Base-by-base conservation (phyloP, 2,113 vertebrate genomes). In the Mirounga angustirostris region DNA sequence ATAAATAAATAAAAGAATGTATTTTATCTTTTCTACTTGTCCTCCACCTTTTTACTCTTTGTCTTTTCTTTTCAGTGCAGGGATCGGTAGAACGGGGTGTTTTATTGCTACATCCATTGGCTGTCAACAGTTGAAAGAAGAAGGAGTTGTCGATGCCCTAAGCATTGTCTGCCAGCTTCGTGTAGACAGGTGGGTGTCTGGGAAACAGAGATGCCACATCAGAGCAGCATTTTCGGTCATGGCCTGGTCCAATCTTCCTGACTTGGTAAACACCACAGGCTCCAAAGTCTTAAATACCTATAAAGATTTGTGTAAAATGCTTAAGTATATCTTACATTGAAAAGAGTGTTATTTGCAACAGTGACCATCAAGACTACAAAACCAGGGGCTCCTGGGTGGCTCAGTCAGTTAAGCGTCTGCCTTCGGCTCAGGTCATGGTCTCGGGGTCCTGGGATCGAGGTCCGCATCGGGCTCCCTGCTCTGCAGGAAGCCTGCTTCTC, bases 81-180 rank as follows among this genome's bases (percentile, higher is more conserved):
- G 99, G 93, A 99, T 99, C 94, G 99, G 99, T 74, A 99, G 99
- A 93, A 99, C 99, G 0, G 99, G 99, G 24, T 99, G 99, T 97
- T 99, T 99, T 98, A 99, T 99, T 82, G 99, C 99, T 86, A 99
- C 99, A 0, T 98, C 99, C 58, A 99, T 99, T 89, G 99, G 99
- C 91, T 99, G 99, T 94, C 99, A 97, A 82, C 99, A 99, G 98
- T 84, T 99, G 98, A 99, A 99, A 98, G 97, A 99, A 97, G 99
- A 99, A 95, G 99, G 99, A 59, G 98, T 98, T 50, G 99, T 99
- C 16, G 99, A 99, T n/a, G 98, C 99, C 0, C 94, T 99, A 97
- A 99, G 99, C 94, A 99, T 99, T 91, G 99, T 99, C 97, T 99
- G 99, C 98, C 99, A 99, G 96, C 99, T 99, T 26, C 98, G 99